Conservation (phyloP, 2,888 invertebrate genomes). For the Nemotelus pantherinus region DNA sequence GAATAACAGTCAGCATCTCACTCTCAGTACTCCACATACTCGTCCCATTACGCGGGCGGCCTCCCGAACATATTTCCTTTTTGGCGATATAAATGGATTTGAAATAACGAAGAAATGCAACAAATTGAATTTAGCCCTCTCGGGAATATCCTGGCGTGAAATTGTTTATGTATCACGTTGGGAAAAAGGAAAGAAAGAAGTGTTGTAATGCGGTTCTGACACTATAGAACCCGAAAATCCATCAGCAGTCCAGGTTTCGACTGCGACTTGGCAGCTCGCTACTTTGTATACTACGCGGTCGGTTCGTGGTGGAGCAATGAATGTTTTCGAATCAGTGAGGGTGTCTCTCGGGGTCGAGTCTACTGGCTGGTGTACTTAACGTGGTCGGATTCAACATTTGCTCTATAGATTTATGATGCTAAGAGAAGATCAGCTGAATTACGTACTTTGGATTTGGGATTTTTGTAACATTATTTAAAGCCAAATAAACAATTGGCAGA, state of each 20-base stretch:
- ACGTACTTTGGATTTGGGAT: not conserved
- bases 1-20: too few species aligned
- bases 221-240: not conserved
- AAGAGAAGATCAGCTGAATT: not conserved
- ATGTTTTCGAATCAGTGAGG: not conserved
- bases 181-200: constrained; percentile 4
- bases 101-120: constrained; percentile 49
- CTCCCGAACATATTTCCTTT: constrained; percentile 30
- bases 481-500: too few species aligned
- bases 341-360: not conserved
- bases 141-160: constrained; percentile 49
- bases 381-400: not conserved
- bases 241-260: not conserved
- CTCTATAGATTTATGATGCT: not conserved
- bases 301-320: constrained; percentile 13
- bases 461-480: not conserved
- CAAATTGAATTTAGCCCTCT: constrained; percentile 50
- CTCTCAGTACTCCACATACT: too few species aligned
- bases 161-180: constrained; percentile 47
- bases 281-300: not conserved
- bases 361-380: not conserved
- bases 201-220: constrained; percentile 22
- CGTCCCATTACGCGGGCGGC: too few species aligned
- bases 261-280: constrained; percentile 10
- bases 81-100: constrained; percentile 40